Evolutionary conservation across 2,113 vertebrate genomes (phyloP).

Genomic region (Strix aluco): DNA sequence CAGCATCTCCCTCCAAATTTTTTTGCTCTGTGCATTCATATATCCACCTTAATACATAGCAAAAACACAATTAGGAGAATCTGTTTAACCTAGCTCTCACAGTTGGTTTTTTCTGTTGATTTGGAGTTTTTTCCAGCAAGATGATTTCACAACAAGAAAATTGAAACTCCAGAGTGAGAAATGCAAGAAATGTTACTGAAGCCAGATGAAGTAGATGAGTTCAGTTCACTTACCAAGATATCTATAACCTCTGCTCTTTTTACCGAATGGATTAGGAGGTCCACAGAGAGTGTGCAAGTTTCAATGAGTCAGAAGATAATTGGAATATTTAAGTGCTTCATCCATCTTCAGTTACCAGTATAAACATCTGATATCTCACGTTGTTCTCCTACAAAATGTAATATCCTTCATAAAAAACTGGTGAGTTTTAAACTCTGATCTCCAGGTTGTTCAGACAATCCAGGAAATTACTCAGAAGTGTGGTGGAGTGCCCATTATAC

Average conservation of each 20-base stretch:
- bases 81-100: background rate
- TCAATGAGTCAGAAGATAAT: background rate
- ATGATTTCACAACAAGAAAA: background rate
- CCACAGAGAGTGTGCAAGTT: background rate
- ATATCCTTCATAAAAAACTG: background rate
- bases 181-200: background rate
- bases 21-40: background rate
- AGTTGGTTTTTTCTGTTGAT: background rate
- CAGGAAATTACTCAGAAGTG: background rate
- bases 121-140: background rate
- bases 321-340: background rate
- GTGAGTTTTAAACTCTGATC: background rate
- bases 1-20: background rate
- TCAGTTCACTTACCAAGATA: background rate
- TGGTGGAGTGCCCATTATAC: background rate
- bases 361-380: background rate
- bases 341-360: background rate
- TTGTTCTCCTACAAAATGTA: background rate
- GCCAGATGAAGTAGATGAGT: background rate
- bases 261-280: background rate
- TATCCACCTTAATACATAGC: background rate
- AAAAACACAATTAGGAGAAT: background rate
- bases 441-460: background rate
- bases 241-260: background rate
- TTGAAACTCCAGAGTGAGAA: background rate